These are phyloP conservation scores for Drosophila erecta DNA, from an alignment of 1,140 invertebrate species.

Conservation along the genomic window DNA sequence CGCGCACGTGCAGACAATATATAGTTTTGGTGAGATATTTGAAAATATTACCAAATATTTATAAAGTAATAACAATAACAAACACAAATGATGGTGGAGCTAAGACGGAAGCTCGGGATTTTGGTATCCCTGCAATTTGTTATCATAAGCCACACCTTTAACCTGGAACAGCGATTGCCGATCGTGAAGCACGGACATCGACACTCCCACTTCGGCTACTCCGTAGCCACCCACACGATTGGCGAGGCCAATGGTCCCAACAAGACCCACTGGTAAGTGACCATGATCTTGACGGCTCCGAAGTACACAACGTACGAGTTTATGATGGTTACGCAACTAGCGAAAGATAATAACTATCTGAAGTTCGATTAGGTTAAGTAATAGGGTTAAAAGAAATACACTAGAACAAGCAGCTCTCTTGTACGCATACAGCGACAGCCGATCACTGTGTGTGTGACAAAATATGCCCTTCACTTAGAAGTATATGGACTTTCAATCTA, in stretches of 20 bases:
- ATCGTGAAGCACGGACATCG: slow-evolving; percentile 75
- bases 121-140: neutral
- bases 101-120: neutral
- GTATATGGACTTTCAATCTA: too few species aligned
- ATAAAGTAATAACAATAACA: neutral
- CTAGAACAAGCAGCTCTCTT: too few species aligned
- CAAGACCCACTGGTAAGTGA: slow-evolving; percentile 80
- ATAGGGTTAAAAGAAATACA: neutral
- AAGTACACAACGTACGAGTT: too few species aligned
- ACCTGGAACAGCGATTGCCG: slow-evolving; percentile 77
- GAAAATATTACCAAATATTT: too few species aligned
- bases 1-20: slow-evolving; percentile 32
- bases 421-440: too few species aligned
- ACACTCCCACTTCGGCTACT: slow-evolving; percentile 79
- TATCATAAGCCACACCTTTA: slow-evolving; percentile 38
- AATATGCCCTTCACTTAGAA: too few species aligned
- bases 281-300: too few species aligned
- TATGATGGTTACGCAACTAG: slow-evolving; percentile 16
- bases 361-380: neutral
- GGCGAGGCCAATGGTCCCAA: slow-evolving; percentile 72
- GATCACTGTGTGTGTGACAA: too few species aligned
- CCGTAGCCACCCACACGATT: slow-evolving; percentile 77
- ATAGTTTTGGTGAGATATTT: neutral
- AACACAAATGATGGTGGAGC: slow-evolving; percentile 1
- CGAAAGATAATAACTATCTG: neutral